Percentiles rank a stretch among this genome's conserved stretches.
Evolutionary conservation across 2,113 vertebrate genomes (phyloP).

Genomic region (Malaclemys terrapin): DNA sequence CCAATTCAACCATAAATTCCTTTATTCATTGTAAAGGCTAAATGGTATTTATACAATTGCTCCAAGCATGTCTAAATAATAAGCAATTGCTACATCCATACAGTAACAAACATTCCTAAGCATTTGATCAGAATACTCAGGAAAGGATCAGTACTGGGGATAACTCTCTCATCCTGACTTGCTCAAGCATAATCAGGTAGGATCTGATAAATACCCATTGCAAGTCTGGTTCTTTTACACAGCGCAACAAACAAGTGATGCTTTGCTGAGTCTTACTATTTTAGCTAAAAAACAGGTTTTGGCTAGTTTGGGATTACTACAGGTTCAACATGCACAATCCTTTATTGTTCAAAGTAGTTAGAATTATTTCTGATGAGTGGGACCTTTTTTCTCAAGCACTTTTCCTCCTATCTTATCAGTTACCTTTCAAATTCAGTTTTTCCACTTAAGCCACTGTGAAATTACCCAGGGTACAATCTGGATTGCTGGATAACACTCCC

Average conservation of each 20-base stretch:
- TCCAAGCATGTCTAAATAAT: not conserved
- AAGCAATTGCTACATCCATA: not conserved
- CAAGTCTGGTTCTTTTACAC: not conserved
- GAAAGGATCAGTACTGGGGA: not conserved
- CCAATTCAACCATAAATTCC: not conserved
- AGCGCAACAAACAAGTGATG: not conserved
- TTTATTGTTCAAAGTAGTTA: not conserved
- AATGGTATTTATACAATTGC: not conserved
- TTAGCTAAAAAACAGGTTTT: not conserved
- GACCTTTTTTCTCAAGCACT: too few species aligned
- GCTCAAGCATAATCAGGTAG: not conserved
- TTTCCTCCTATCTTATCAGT: not conserved
- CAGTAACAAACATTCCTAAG: not conserved
- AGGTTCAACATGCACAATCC: not conserved
- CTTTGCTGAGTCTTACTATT: not conserved
- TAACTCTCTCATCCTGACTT: not conserved
- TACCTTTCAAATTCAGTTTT: not conserved
- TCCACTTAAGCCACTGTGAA: not conserved
- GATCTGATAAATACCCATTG: not conserved
- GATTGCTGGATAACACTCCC: too few species aligned
- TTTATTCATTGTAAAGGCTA: not conserved
- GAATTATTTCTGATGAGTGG: not conserved
- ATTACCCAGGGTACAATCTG: too few species aligned
- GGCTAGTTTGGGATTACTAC: not conserved
- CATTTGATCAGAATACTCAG: not conserved